Evolutionary conservation across 2,888 invertebrate species (phyloP), one percentile per base, ranked within the genome.

Genomic region (Acutogordius australiensis): DNA sequence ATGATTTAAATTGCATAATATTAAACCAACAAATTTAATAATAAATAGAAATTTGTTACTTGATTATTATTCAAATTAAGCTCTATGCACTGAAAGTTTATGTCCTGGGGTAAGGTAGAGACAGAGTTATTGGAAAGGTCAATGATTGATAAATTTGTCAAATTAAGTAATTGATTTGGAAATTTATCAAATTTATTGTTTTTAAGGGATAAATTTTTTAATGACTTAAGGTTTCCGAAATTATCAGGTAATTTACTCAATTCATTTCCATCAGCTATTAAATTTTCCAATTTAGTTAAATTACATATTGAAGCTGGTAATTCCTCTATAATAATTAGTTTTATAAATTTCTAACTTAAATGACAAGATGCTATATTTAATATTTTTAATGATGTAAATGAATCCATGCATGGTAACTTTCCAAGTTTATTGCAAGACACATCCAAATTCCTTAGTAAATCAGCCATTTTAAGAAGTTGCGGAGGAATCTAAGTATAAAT

Each of bases 271-370:
- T 51, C 23, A n/a, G 26, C 13, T n/a, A 51, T 8, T 23, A 51
- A 51, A 51, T 51, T 51, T 51, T 51, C 51, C 8, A 51, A 23
- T 51, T 51, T 51, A 4, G 4, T 23, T n/a, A 51, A 4, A n/a
- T 8, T 8, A 51, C 4, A n/a, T 21, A 51, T 51, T 21, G n/a
- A 21, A 23, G 8, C 23, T 51, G 51, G 51, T 23, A 51, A 21
- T 8, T 8, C 26, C 26, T 51, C 51, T 51, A 51, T 51, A n/a
- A n/a, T 21, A n/a, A 51, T n/a, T n/a, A n/a, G 23, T n/a, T 51
- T 51, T n/a, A 51, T 26, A 51, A 51, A 51, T 23, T 51, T n/a
- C 23, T 51, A n/a, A 51, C 51, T 51, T 51, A 51, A 51, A 21
- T 51, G 8, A 51, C 51, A 51, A 51, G 4, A 21, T n/a, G 51